Percentiles rank a stretch among this genome's conserved stretches.
phyloP scores from a whole-genome alignment of 2,888 invertebrate genomes.

The Deilephila elpenor region DNA sequence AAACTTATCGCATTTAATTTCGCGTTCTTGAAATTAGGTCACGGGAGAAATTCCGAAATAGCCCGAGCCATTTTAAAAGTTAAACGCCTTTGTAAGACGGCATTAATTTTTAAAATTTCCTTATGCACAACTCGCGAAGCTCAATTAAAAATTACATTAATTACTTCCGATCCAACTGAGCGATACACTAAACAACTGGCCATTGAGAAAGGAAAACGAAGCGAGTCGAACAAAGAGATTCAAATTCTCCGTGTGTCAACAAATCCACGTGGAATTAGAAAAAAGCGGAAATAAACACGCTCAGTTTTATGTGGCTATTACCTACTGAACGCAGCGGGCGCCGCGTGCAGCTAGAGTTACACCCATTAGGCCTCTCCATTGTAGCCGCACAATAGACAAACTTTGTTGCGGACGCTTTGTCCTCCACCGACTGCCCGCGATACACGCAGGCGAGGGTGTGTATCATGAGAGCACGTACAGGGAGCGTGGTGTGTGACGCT shows the following conservation, averaged over 20 bases:
- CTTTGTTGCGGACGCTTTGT: constrained; percentile 31
- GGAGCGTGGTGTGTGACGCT: constrained; percentile 13
- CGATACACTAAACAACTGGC: not conserved
- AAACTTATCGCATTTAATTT: constrained; percentile 23
- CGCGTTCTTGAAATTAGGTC: constrained; percentile 22
- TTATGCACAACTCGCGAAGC: not conserved
- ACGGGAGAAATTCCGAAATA: constrained; percentile 23
- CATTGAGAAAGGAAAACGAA: not conserved
- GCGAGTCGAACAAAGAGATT: not conserved
- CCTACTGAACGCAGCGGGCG: constrained; percentile 7
- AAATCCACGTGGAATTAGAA: constrained; percentile 7
- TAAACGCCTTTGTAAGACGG: constrained; percentile 13
- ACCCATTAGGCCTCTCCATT: constrained; percentile 33
- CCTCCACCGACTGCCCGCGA: not conserved
- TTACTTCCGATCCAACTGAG: constrained; percentile 7
- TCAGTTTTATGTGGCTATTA: constrained; percentile 24
- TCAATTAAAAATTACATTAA: constrained; percentile 22
- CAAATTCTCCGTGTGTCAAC: not conserved
- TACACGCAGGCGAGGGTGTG: not conserved
- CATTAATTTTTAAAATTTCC: constrained; percentile 17
- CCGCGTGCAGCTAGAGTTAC: constrained; percentile 31
- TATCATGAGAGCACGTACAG: constrained; percentile 11
- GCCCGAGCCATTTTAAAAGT: constrained; percentile 12
- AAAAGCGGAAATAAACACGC: constrained; percentile 8
- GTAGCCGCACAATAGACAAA: constrained; percentile 31